Percentiles rank a stretch among this genome's conserved stretches.
Evolutionary conservation across 2,888 invertebrate species (phyloP).

Genomic region (Tupiocoris notatus): DNA sequence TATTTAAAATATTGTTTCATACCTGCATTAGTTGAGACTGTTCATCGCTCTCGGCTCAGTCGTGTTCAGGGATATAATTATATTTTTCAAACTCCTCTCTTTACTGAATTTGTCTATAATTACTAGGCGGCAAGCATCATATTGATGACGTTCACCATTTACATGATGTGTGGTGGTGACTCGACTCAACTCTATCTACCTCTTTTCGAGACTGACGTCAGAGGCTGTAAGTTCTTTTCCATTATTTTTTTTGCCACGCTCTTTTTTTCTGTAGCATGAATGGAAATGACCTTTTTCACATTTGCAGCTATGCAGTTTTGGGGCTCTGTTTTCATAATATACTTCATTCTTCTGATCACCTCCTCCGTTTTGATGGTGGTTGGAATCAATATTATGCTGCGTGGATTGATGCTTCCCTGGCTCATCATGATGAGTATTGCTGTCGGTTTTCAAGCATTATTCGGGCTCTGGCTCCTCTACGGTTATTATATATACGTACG

Average conservation of each 20-base stretch:
- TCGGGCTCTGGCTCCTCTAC: slow-evolving; percentile 81
- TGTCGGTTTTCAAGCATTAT: slow-evolving; percentile 72
- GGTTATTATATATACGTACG: slow-evolving; percentile 91
- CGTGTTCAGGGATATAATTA: background rate
- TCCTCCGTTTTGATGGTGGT: slow-evolving; percentile 63
- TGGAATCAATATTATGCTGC: slow-evolving; percentile 67
- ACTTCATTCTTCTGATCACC: slow-evolving; percentile 60
- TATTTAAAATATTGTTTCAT: background rate
- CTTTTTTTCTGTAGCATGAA: background rate
- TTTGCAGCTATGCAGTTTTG: slow-evolving; percentile 72
- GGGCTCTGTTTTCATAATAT: slow-evolving; percentile 65
- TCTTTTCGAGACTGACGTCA: slow-evolving; percentile 81
- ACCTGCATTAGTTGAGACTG: background rate
- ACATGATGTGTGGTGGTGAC: slow-evolving; percentile 83
- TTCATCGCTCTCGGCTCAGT: background rate
- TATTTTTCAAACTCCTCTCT: background rate
- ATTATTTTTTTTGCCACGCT: too few relatives aligned
- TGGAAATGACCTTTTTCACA: background rate
- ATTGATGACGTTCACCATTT: slow-evolving; percentile 69
- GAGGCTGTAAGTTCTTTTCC: slow-evolving; percentile 63
- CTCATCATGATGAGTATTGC: slow-evolving; percentile 66
- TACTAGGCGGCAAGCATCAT: slow-evolving; percentile 69
- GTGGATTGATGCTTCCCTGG: slow-evolving; percentile 84
- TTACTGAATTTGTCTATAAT: slow-evolving; percentile 40
- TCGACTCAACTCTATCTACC: slow-evolving; percentile 86